Conservation (phyloP, 2,797 vertebrate species). For the Ctenopoma kingsleyae region DNA sequence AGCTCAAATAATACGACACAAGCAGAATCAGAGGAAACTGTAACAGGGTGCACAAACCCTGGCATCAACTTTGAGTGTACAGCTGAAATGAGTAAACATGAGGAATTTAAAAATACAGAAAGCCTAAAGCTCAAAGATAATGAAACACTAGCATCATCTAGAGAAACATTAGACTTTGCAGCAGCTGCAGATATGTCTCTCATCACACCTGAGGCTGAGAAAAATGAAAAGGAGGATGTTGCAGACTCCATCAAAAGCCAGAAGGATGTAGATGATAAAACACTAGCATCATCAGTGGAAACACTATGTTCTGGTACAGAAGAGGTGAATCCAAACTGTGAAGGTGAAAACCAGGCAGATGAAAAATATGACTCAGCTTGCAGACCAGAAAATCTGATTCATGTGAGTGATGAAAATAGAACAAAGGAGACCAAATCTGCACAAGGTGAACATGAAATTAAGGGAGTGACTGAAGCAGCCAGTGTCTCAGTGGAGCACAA, state of each 20-base stretch:
- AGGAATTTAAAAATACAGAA: constrained; percentile 37
- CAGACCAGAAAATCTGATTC: constrained; percentile 20
- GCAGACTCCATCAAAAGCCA: constrained; percentile 22
- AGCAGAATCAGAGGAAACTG: constrained; percentile 30
- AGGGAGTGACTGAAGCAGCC: constrained; percentile 26
- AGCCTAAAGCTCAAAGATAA: constrained; percentile 25
- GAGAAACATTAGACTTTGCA: constrained; percentile 28
- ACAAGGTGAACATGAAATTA: constrained; percentile 4
- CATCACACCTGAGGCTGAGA: constrained; percentile 14
- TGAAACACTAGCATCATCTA: constrained; percentile 26
- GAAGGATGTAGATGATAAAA: constrained; percentile 38
- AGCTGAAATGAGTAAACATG: constrained; percentile 30
- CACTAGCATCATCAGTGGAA: constrained; percentile 20
- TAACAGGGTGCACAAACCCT: background rate
- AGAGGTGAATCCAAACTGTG: constrained; percentile 28
- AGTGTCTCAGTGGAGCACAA: constrained; percentile 1
- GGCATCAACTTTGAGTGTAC: constrained; percentile 15
- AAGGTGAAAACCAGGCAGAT: constrained; percentile 15
- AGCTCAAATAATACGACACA: constrained; percentile 24
- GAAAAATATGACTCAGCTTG: constrained; percentile 13
- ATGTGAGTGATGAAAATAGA: constrained; percentile 22
- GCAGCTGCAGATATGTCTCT: background rate
- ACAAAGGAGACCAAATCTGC: constrained; percentile 17
- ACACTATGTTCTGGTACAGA: constrained; percentile 20
- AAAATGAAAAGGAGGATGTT: constrained; percentile 23